These are phyloP conservation scores for Gymnocypris eckloni DNA, from an alignment of 2,797 vertebrate species.

Conservation along the genomic window DNA sequence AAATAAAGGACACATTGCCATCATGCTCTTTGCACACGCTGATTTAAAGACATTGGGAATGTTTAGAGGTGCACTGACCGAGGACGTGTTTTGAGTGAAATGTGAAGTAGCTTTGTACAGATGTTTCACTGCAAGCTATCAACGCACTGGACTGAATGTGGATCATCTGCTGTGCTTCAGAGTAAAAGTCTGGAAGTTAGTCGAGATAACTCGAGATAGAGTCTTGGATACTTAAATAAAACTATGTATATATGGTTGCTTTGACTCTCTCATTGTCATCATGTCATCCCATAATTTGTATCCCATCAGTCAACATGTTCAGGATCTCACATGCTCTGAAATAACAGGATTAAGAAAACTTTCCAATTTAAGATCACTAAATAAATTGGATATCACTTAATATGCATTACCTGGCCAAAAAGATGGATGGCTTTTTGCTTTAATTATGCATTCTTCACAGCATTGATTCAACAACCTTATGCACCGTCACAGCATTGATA, in stretches of 20 bases:
- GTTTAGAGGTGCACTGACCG: background rate
- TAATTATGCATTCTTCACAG: background rate
- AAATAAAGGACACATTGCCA: background rate
- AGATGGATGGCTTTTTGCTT: background rate
- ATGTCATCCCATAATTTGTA: background rate
- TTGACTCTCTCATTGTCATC: background rate
- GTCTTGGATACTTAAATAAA: background rate
- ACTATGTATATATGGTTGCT: background rate
- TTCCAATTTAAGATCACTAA: background rate
- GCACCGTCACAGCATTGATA: background rate
- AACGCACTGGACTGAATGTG: background rate
- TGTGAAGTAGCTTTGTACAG: slow-evolving; percentile 7
- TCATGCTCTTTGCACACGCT: too few relatives aligned
- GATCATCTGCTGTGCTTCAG: slow-evolving; percentile 18
- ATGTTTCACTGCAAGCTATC: slow-evolving; percentile 8
- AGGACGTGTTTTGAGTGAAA: background rate
- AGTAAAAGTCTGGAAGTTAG: background rate
- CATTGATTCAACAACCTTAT: background rate
- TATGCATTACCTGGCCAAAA: background rate
- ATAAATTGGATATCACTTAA: background rate
- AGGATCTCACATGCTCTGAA: background rate
- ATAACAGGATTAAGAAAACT: background rate
- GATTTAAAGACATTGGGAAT: background rate
- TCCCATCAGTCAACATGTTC: background rate
- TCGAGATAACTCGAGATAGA: background rate